Evolutionary conservation across 2,797 vertebrate genomes (phyloP).

Genomic region (Lutjanus argentimaculatus): DNA sequence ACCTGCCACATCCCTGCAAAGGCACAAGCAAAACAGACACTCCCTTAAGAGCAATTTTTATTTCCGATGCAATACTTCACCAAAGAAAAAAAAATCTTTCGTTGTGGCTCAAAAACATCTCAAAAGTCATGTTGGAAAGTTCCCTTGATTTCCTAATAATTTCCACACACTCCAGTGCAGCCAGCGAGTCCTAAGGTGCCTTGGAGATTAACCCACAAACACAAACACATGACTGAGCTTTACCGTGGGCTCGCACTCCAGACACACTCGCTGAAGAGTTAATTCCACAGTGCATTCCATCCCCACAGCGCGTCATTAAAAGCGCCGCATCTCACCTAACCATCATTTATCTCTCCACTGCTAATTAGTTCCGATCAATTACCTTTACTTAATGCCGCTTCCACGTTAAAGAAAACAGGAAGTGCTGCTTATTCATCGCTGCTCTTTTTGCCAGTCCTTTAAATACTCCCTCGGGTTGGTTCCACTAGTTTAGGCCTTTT

Average conservation of each 20-base stretch:
- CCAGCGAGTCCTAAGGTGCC: conserved; percentile 30
- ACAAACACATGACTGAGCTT: conserved; percentile 62
- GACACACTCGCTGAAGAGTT: conserved; percentile 59
- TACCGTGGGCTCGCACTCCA: conserved; percentile 17
- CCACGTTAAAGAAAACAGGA: conserved; percentile 81
- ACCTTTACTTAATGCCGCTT: conserved; percentile 76
- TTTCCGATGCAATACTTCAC: conserved; percentile 10
- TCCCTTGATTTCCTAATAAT: conserved; percentile 22
- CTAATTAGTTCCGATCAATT: conserved; percentile 86
- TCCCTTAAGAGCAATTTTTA: not conserved
- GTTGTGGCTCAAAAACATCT: not conserved
- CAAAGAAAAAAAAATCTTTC: not conserved
- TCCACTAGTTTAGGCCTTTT: conserved; percentile 33
- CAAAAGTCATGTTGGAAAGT: not conserved
- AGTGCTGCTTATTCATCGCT: conserved; percentile 73
- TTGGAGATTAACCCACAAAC: conserved; percentile 53
- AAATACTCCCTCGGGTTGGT: conserved; percentile 72
- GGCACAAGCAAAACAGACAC: not conserved
- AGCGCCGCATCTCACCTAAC: conserved; percentile 73
- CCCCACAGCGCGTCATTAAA: conserved; percentile 74
- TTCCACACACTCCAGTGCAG: conserved; percentile 26
- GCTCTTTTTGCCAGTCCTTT: conserved; percentile 73
- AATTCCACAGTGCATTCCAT: conserved; percentile 62
- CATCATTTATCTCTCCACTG: conserved; percentile 77
- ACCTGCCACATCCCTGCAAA: not conserved